phyloP scores from a whole-genome alignment of 1,140 invertebrate genomes.

The Saccostrea cuccullata region DNA sequence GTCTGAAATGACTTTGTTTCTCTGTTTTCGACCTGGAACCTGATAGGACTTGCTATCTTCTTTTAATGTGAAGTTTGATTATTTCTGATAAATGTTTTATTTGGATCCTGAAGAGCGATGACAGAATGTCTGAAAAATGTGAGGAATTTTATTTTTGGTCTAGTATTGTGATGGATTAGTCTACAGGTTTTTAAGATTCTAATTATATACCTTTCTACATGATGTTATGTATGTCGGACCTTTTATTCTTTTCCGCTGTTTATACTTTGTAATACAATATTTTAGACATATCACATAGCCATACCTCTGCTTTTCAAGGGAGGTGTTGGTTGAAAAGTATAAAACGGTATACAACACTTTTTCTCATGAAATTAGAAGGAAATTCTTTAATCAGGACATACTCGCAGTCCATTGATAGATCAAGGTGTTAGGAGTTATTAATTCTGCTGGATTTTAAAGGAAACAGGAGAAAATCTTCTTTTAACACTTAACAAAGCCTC shows the following conservation, averaged over 20 bases:
- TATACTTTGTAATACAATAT: constrained; percentile 30
- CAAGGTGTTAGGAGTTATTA: too few species aligned
- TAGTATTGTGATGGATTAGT: constrained; percentile 12
- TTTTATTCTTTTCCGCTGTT: constrained; percentile 5
- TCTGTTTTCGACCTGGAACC: background rate
- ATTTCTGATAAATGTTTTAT: background rate
- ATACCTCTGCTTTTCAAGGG: background rate
- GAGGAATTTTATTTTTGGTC: constrained; percentile 18
- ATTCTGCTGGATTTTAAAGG: too few species aligned
- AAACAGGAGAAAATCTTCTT: too few species aligned
- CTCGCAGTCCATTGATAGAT: too few species aligned
- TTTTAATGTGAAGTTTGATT: background rate
- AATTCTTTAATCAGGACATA: background rate
- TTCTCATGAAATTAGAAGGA: background rate
- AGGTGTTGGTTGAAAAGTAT: background rate
- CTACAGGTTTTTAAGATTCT: background rate
- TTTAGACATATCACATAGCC: background rate
- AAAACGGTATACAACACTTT: background rate
- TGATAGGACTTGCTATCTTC: background rate
- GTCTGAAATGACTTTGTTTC: background rate
- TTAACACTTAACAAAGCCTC: too few species aligned
- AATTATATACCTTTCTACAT: constrained; percentile 2
- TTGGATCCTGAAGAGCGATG: background rate
- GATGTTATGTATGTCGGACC: constrained; percentile 3
- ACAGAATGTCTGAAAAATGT: constrained; percentile 16